phyloP scores from a whole-genome alignment of 2,113 vertebrate species.

The Urocolius indicus region DNA sequence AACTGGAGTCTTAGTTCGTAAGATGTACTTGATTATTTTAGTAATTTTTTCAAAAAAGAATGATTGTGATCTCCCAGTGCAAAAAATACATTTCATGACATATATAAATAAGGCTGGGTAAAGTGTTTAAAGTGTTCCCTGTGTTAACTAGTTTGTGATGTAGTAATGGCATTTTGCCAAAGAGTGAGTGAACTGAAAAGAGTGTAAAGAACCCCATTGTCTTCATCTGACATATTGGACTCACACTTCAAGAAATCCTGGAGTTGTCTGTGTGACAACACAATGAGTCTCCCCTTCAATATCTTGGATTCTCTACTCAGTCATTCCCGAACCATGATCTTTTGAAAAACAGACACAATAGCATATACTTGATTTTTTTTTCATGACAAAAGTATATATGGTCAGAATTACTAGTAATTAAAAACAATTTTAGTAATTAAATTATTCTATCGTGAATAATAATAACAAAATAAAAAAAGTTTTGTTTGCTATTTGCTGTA shows the following conservation, averaged over 20 bases:
- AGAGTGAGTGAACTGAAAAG: not conserved
- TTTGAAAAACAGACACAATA: not conserved
- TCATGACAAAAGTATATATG: not conserved
- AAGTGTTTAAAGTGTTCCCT: not conserved
- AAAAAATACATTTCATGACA: not conserved
- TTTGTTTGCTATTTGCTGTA: slow-evolving; percentile 28
- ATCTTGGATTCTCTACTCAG: not conserved
- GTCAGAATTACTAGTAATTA: slow-evolving; percentile 3
- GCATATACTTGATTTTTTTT: not conserved
- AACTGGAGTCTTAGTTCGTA: not conserved
- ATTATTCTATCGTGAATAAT: not conserved
- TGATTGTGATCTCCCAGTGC: not conserved
- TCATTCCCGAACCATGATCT: not conserved
- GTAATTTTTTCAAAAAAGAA: not conserved
- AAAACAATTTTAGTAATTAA: not conserved
- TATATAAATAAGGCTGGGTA: not conserved
- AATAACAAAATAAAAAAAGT: not conserved
- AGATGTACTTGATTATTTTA: not conserved
- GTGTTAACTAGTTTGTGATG: not conserved
- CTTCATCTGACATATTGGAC: not conserved
- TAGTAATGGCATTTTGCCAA: not conserved
- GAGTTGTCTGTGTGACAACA: not conserved
- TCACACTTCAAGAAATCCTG: not conserved
- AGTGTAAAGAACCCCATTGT: not conserved
- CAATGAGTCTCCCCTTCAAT: not conserved